Evolutionary conservation across 2,888 invertebrate genomes (phyloP).

Genomic region (Nephrotoma guestfalica): DNA sequence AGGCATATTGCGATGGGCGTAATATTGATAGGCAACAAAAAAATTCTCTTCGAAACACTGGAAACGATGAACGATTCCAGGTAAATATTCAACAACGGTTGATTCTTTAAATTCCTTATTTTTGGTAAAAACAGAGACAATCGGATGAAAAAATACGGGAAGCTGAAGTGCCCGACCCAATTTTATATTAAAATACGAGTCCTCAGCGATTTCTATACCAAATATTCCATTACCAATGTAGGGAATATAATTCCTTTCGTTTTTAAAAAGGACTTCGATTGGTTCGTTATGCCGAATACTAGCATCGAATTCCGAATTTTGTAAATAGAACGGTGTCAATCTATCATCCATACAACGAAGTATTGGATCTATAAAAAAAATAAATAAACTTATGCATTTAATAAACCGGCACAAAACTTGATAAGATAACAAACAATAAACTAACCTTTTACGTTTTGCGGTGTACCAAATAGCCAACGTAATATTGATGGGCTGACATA

Average conservation of each 20-base stretch:
- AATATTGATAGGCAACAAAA: constrained; percentile 51
- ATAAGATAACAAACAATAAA: background rate
- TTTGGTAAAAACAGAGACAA: constrained; percentile 38
- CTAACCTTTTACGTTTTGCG: constrained; percentile 30
- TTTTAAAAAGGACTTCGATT: constrained; percentile 34
- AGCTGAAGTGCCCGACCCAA: constrained; percentile 48
- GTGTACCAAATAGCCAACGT: constrained; percentile 42
- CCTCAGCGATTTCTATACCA: constrained; percentile 46
- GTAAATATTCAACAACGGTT: constrained; percentile 51
- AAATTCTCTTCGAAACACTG: constrained; percentile 51
- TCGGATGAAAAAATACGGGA: constrained; percentile 51
- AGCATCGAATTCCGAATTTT: constrained; percentile 49
- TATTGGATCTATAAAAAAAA: constrained; percentile 28
- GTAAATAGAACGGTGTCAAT: constrained; percentile 42
- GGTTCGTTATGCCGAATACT: constrained; percentile 46
- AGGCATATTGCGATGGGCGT: constrained; percentile 66
- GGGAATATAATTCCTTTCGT: constrained; percentile 48
- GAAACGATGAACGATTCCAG: constrained; percentile 50
- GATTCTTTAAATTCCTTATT: constrained; percentile 46
- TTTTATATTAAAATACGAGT: constrained; percentile 52
- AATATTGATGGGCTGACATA: constrained; percentile 50
- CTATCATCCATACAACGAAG: constrained; percentile 52
- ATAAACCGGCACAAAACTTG: background rate
- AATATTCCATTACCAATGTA: constrained; percentile 63
- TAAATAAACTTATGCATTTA: background rate